phyloP scores from a whole-genome alignment of 2,888 invertebrate genomes.

The Pterostichus niger region DNA sequence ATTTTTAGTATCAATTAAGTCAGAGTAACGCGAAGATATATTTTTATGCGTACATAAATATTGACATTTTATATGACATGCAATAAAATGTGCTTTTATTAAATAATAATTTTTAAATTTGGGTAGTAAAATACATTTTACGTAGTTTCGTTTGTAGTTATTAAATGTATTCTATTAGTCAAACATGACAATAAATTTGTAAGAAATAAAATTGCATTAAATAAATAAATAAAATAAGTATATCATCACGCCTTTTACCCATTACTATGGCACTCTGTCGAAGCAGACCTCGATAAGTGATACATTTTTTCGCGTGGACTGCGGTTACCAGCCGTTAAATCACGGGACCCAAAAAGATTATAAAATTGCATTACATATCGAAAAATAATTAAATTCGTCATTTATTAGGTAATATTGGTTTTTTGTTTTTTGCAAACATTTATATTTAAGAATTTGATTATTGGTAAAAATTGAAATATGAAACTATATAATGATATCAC shows the following conservation, averaged over 20 bases:
- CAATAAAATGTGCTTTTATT: slow-evolving; percentile 46
- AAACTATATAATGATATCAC: slow-evolving; percentile 19
- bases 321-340: too few relatives aligned
- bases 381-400: too few relatives aligned
- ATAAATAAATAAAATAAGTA: too few relatives aligned
- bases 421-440: neutral
- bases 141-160: slow-evolving; percentile 4
- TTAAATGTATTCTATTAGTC: slow-evolving; percentile 9
- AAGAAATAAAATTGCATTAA: slow-evolving; percentile 11
- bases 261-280: too few relatives aligned
- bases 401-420: too few relatives aligned
- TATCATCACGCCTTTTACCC: too few relatives aligned
- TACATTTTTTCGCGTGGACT: too few relatives aligned
- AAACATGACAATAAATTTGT: slow-evolving; percentile 19
- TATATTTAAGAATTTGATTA: slow-evolving; percentile 9
- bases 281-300: too few relatives aligned
- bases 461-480: slow-evolving; percentile 15
- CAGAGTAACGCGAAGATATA: slow-evolving; percentile 18
- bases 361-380: too few relatives aligned
- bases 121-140: slow-evolving; percentile 24
- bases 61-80: slow-evolving; percentile 34
- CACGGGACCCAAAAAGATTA: too few relatives aligned
- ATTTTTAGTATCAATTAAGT: slow-evolving; percentile 37
- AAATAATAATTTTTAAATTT: slow-evolving; percentile 47
- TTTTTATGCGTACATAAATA: slow-evolving; percentile 50